Evolutionary conservation across 2,113 vertebrate species (phyloP), one percentile per base, ranked within the genome.

Genomic region (Andinoacara biseriatus): DNA sequence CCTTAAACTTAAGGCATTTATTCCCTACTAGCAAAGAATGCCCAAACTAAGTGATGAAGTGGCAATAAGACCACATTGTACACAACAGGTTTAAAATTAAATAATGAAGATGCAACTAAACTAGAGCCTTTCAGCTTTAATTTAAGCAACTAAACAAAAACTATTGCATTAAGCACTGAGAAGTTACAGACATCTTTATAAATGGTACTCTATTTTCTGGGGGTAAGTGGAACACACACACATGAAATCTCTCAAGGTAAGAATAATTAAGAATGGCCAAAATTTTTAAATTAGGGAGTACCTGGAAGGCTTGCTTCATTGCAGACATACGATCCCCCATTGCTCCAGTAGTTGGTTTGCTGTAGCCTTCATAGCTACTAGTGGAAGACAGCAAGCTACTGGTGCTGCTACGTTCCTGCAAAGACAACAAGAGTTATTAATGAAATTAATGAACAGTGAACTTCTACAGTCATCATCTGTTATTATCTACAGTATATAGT

Each of bases 241-340:
- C 26, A 29, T 43, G 0, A 18, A 1, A 29, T n/a, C 24, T 77
- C 24, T 20, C 24, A 31, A 74, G 33, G 1, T 61, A 29, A 4
- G 5, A 18, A 59, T 24, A n/a, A 43, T 26, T 22, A 18, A 52
- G 11, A 35, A 52, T 29, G 24, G 10, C 20, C 74, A 29, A 67
- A 49, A 35, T 49, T 3, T 0, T 2, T n/a, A 1, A 38, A 26
- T 4, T 2, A 0, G 35, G 3, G 18, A 20, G 18, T 62, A 99
- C 98, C 97, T 99, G 98, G 90, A 99, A 99, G 80, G 98, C 98
- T 84, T 97, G 96, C 94, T 98, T 99, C 98, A 99, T 97, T 3
- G 98, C 97, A 2, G 97, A 97, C 89, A 99, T 96, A n/a, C 98
- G 96, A 91, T 99, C 98, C 81, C 98, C 98, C 98, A 99, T 99